phyloP scores from a whole-genome alignment of 2,888 invertebrate species.

The Andrena marginata region DNA sequence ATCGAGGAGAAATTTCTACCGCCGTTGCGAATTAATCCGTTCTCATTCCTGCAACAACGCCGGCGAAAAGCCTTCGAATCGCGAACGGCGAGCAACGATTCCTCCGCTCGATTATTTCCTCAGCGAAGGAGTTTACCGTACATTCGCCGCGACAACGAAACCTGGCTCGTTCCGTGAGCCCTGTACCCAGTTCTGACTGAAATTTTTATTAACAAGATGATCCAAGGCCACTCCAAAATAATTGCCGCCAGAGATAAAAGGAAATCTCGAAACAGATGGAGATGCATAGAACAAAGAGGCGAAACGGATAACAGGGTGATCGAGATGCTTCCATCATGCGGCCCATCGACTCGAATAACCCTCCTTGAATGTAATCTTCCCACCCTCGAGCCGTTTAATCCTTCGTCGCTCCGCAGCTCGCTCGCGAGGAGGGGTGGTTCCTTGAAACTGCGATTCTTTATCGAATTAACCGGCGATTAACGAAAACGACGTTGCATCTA shows the following conservation, averaged over 20 bases:
- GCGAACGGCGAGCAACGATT: neutral
- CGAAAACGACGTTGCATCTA: slow-evolving; percentile 13
- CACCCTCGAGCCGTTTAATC: slow-evolving; percentile 42
- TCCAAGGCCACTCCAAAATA: too few species aligned
- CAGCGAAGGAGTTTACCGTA: neutral
- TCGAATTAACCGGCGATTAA: slow-evolving; percentile 43
- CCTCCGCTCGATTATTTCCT: neutral
- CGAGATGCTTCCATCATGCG: slow-evolving; percentile 56
- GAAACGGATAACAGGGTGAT: slow-evolving; percentile 44
- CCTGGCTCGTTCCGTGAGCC: neutral
- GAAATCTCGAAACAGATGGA: neutral
- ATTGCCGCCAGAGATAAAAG: too few species aligned
- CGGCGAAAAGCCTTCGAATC: slow-evolving; percentile 2
- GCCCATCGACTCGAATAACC: slow-evolving; percentile 60
- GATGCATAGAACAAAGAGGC: neutral
- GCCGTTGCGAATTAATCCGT: slow-evolving; percentile 33
- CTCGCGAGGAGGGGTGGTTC: slow-evolving; percentile 16
- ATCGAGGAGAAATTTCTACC: slow-evolving; percentile 50
- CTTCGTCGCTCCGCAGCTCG: slow-evolving; percentile 28
- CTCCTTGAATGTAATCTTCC: slow-evolving; percentile 46
- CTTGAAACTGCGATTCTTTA: slow-evolving; percentile 33
- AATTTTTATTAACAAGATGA: neutral
- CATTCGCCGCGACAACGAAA: neutral
- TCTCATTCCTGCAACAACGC: neutral
- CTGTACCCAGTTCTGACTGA: neutral